Evolutionary conservation across 2,113 vertebrate genomes (phyloP), one percentile per base, ranked within the genome.

Genomic region (Theristicus caerulescens): DNA sequence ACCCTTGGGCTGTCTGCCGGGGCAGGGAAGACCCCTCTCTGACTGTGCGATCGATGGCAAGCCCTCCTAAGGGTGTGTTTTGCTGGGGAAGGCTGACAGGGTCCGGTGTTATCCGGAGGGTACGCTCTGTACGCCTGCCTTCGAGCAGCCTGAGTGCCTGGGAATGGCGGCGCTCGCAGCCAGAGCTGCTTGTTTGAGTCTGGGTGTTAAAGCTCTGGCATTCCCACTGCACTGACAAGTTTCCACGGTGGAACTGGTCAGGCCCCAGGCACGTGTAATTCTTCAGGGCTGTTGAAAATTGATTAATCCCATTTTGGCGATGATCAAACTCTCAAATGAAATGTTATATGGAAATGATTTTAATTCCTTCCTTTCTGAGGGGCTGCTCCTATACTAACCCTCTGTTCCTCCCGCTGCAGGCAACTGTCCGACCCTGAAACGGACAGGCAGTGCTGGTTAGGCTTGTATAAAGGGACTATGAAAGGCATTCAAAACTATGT

Each of bases 101-200:
- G 16, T 11, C 54, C 0, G 0, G n/a, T 3, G 1, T 9, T 47
- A 4, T 6, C 34, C 1, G 0, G 27, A 58, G 78, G 16, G 36
- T 19, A 20, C 0, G 0, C 29, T 62, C 73, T 0, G 0, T 29
- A 13, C 2, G 3, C 17, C 59, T 20, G 24, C 71, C 34, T 44
- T 49, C 2, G 6, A 80, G 77, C 55, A 72, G 70, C 34, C 9
- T 1, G 44, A 64, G 67, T 2, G 0, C 40, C 11, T 18, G 15
- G 42, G 10, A 77, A 52, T 3, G n/a, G 54, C 1, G 0, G 32
- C 1, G 0, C 29, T 40, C 7, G 26, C 34, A 31, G 42, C 55
- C 66, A 32, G 67, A 72, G 74, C 26, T 25, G 19, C 55, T 73
- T 18, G 32, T 44, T 38, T 42, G 15, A 31, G 49, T 6, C 38